Percentiles rank a stretch among this genome's conserved stretches.
phyloP scores from a whole-genome alignment of 1,140 invertebrate species.

The Ericerus pela region DNA sequence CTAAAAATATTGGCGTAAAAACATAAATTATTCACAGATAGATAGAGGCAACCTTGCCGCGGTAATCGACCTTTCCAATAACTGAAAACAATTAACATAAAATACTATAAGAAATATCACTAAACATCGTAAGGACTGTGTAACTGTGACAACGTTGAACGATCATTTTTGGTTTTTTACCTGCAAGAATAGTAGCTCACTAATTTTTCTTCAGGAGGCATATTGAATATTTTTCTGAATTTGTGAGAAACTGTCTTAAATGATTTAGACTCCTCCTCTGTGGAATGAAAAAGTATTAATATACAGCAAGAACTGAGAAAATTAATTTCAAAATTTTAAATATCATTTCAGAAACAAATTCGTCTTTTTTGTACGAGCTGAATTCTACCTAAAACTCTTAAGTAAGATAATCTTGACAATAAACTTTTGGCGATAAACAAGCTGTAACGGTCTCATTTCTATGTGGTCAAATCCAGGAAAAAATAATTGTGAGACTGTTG shows the following conservation, averaged over 20 bases:
- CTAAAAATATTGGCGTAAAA: constrained; percentile 93
- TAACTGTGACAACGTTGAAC: not conserved
- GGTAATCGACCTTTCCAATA: constrained; percentile 87
- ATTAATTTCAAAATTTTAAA: constrained; percentile 4
- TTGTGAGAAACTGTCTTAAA: constrained; percentile 70
- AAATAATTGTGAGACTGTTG: too few relatives aligned
- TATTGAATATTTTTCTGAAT: constrained; percentile 76
- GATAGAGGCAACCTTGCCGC: constrained; percentile 87
- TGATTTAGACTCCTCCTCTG: constrained; percentile 64
- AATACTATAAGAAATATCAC: constrained; percentile 31
- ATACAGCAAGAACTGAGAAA: too few relatives aligned
- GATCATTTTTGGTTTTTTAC: too few relatives aligned
- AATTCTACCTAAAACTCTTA: not conserved
- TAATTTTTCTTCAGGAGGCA: constrained; percentile 85
- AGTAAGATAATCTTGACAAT: not conserved
- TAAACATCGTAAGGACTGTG: constrained; percentile 18
- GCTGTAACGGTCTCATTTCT: too few relatives aligned
- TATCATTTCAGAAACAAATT: not conserved
- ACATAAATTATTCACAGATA: constrained; percentile 88
- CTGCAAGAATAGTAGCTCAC: constrained; percentile 91
- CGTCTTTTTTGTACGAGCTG: not conserved
- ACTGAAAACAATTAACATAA: constrained; percentile 35
- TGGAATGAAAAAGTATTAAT: constrained; percentile 29
- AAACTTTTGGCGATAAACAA: not conserved
- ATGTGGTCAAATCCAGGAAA: too few relatives aligned